phyloP scores from a whole-genome alignment of 37 sponge, comb jelly and placozoan genomes.

The Halichondria panicea region DNA sequence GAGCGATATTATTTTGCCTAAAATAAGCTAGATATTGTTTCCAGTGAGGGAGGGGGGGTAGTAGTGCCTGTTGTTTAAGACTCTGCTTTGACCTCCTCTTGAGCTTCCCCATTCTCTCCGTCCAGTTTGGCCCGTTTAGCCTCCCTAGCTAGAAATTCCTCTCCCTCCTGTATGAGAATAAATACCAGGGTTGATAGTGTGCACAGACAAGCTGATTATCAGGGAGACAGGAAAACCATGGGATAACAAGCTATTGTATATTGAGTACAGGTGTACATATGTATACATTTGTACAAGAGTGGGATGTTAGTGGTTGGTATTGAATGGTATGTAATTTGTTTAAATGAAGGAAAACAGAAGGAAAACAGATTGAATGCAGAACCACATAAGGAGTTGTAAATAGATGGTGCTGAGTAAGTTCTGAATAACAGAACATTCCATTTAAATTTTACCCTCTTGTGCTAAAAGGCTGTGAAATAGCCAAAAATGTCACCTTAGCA shows the following conservation, averaged over 20 bases:
- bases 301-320: neutral
- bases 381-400: too few relatives aligned
- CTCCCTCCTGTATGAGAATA: slow-evolving; percentile 52
- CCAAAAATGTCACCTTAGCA: slow-evolving; percentile 64
- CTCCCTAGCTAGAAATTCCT: slow-evolving; percentile 60
- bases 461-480: too few relatives aligned
- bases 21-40: too few relatives aligned
- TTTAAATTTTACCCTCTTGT: too few relatives aligned
- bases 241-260: neutral
- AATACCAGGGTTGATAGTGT: neutral
- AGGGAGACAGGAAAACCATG: too few relatives aligned
- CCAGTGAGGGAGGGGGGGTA: too few relatives aligned
- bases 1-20: too few relatives aligned
- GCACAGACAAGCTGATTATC: neutral
- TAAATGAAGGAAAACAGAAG: too few relatives aligned
- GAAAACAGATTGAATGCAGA: too few relatives aligned
- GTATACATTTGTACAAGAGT: neutral
- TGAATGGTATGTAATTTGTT: too few relatives aligned
- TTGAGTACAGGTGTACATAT: neutral
- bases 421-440: too few relatives aligned
- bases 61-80: slow-evolving; percentile 14
- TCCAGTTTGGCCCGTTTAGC: slow-evolving; percentile 40
- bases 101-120: slow-evolving; percentile 3
- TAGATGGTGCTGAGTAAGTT: too few relatives aligned
- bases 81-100: slow-evolving; percentile 18